Evolutionary conservation across 2,113 vertebrate species (phyloP).

Genomic region (Oryzias melastigma): DNA sequence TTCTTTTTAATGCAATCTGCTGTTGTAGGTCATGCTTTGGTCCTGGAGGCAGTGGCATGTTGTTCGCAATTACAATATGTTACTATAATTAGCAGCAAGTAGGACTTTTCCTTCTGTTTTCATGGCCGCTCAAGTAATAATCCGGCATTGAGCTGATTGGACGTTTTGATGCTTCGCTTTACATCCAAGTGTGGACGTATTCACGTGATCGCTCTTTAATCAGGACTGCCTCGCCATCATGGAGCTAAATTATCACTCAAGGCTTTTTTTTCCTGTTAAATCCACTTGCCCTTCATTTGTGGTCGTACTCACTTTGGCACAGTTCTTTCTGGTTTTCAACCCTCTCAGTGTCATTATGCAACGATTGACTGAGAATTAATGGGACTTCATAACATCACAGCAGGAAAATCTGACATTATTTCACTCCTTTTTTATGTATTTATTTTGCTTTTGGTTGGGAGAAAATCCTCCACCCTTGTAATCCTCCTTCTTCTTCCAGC

Average conservation of each 20-base stretch:
- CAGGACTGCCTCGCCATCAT: background rate
- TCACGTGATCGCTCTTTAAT: constrained; percentile 2
- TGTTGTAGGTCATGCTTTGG: constrained; percentile 57
- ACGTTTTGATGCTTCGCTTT: constrained; percentile 1
- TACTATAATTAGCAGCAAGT: constrained; percentile 54
- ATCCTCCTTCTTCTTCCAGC: constrained; percentile 59
- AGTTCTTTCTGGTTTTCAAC: background rate
- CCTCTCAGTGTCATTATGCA: constrained; percentile 21
- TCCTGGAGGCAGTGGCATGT: constrained; percentile 49
- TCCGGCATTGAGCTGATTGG: constrained; percentile 1
- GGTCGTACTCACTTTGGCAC: background rate
- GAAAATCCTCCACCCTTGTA: constrained; percentile 51
- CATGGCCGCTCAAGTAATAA: constrained; percentile 24
- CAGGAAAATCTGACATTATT: background rate
- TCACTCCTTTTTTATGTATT: constrained; percentile 10
- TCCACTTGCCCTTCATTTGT: background rate
- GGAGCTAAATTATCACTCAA: background rate
- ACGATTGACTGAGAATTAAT: constrained; percentile 13
- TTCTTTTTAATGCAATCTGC: constrained; percentile 9
- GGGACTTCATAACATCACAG: constrained; percentile 4
- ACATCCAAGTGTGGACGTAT: background rate
- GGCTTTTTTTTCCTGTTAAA: background rate
- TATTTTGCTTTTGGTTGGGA: constrained; percentile 34
- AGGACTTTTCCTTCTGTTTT: constrained; percentile 31
- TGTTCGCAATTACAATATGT: constrained; percentile 49